Evolutionary conservation across 2,797 vertebrate species (phyloP).

Genomic region (Ciconia nigra): DNA sequence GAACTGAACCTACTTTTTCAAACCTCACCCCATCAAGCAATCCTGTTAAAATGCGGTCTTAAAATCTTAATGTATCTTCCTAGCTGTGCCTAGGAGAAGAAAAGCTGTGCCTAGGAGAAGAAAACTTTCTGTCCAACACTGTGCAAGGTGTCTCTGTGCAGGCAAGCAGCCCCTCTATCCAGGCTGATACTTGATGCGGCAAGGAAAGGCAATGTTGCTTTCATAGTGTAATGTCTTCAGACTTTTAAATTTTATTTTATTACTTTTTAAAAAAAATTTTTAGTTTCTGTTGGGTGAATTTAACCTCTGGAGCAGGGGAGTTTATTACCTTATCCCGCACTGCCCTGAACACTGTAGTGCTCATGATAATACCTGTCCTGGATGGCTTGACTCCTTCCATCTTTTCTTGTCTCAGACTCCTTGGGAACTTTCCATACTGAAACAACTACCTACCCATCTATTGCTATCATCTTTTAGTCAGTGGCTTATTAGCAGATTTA

Average conservation of each 20-base stretch:
- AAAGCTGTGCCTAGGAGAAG: neutral
- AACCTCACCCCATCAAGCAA: neutral
- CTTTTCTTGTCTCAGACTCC: neutral
- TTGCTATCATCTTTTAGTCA: neutral
- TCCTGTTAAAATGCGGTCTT: neutral
- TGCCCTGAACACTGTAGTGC: neutral
- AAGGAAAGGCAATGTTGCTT: neutral
- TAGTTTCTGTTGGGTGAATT: neutral
- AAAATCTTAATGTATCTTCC: neutral
- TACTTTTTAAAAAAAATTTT: neutral
- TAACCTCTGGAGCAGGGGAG: neutral
- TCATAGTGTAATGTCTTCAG: neutral
- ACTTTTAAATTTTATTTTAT: neutral
- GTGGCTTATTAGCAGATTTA: neutral
- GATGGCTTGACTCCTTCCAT: neutral
- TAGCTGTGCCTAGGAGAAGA: no score
- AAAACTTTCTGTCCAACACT: neutral
- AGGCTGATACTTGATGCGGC: rapidly evolving
- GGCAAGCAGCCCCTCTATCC: neutral
- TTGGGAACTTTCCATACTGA: neutral
- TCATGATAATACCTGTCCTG: neutral
- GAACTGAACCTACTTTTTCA: neutral
- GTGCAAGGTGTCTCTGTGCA: neutral
- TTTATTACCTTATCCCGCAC: neutral
- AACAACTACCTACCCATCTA: neutral